A percentile compares a stretch with the other conserved stretches of the same genome.
These are phyloP conservation scores for Polypterus senegalus DNA, from an alignment of 2,113 vertebrate species.

Conservation along the genomic window DNA sequence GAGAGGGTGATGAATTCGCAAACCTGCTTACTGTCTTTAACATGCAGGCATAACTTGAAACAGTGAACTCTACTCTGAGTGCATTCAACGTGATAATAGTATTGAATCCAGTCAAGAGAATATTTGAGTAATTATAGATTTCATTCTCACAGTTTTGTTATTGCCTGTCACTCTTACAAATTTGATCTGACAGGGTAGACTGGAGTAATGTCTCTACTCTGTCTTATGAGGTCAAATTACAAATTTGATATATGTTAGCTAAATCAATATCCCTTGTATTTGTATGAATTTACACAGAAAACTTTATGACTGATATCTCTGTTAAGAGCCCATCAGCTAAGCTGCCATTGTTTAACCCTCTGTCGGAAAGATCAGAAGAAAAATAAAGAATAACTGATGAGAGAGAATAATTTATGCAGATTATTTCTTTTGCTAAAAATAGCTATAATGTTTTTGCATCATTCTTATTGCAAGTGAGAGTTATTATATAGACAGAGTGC, in stretches of 20 bases:
- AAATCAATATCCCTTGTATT: constrained; percentile 2
- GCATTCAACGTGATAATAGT: background rate
- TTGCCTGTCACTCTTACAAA: constrained; percentile 5
- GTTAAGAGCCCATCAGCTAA: background rate
- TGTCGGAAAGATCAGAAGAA: background rate
- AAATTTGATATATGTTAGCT: constrained; percentile 3
- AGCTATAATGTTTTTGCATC: no score
- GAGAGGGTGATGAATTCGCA: no score
- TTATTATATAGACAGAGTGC: no score
- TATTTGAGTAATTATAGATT: constrained; percentile 2
- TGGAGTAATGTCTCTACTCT: background rate
- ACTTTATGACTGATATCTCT: background rate
- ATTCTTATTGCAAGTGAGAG: no score
- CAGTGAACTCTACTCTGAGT: no score
- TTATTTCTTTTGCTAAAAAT: no score
- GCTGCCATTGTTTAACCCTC: background rate
- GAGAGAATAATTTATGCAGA: no score
- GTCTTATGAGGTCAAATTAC: constrained; percentile 5
- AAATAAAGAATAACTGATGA: no score
- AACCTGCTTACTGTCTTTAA: no score
- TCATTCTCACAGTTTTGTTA: background rate
- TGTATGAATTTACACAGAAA: constrained; percentile 4
- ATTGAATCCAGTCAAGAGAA: background rate
- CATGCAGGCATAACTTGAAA: no score
- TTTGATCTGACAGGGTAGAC: constrained; percentile 4